phyloP scores from a whole-genome alignment of 2,797 vertebrate species.

The Poecile montanus region DNA sequence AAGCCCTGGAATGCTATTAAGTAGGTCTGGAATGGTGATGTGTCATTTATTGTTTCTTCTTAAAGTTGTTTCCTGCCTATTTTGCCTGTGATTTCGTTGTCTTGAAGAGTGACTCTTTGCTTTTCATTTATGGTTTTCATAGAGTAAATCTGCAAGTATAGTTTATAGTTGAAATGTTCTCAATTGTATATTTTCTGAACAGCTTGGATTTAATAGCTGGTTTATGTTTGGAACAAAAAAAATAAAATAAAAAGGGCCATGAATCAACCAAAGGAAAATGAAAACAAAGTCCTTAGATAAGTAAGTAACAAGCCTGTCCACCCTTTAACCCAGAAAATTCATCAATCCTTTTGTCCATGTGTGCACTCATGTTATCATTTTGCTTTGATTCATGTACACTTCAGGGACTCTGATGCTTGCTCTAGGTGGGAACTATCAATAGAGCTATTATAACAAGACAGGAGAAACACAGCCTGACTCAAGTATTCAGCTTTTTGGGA shows the following conservation, averaged over 20 bases:
- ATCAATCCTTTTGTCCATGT: not conserved
- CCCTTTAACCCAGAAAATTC: slow-evolving; percentile 11
- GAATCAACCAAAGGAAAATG: slow-evolving; percentile 36
- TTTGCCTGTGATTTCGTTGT: not conserved
- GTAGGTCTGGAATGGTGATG: not conserved
- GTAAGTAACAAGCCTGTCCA: not conserved
- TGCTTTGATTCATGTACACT: not conserved
- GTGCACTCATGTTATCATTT: not conserved
- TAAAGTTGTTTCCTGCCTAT: not conserved
- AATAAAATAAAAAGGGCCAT: not conserved
- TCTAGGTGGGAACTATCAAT: not conserved
- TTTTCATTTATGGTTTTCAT: slow-evolving; percentile 41
- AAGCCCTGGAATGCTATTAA: slow-evolving; percentile 41
- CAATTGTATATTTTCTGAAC: slow-evolving; percentile 11
- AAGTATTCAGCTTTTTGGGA: not conserved
- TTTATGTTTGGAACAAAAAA: slow-evolving; percentile 44
- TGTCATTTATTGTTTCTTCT: not conserved
- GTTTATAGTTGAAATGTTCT: slow-evolving; percentile 56
- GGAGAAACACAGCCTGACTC: not conserved
- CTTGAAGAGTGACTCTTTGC: not conserved
- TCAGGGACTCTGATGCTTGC: not conserved
- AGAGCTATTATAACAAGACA: not conserved
- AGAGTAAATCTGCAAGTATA: slow-evolving; percentile 34
- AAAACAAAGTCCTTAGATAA: not conserved
- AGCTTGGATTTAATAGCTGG: slow-evolving; percentile 49